phyloP scores from a whole-genome alignment of 2,113 vertebrate species.

The Marmota flaviventris region DNA sequence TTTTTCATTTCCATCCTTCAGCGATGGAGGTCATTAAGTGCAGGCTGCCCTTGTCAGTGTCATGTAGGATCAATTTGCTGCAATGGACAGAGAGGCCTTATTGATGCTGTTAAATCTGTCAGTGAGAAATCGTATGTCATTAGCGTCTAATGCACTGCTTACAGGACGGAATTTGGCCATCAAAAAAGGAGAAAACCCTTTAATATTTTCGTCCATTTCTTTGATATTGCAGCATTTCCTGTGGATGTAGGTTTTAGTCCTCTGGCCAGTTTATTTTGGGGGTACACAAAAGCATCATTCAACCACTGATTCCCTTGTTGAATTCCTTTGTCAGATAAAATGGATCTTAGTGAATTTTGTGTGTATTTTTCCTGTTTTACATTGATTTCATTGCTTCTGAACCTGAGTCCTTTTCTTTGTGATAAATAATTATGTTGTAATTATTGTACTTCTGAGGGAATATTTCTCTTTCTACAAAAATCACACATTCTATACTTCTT shows the following conservation, averaged over 20 bases:
- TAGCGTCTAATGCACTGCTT: conserved; percentile 70
- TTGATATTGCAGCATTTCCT: not conserved
- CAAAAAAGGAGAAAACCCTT: conserved; percentile 64
- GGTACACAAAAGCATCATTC: not conserved
- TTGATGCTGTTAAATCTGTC: conserved; percentile 82
- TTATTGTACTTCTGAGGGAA: not conserved
- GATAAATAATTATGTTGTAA: conserved; percentile 56
- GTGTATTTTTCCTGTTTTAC: not conserved
- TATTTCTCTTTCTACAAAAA: conserved; percentile 11
- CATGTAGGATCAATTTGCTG: conserved; percentile 84
- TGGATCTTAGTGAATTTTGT: not conserved
- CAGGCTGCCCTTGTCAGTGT: conserved; percentile 84
- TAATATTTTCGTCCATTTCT: conserved; percentile 61
- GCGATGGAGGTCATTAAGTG: conserved; percentile 81
- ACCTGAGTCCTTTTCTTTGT: not conserved
- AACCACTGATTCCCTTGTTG: not conserved
- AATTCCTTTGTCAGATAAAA: not conserved
- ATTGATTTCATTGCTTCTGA: conserved; percentile 37
- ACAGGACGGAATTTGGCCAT: conserved; percentile 66
- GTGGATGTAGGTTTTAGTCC: not conserved
- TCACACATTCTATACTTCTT: not conserved
- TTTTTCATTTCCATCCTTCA: conserved; percentile 82
- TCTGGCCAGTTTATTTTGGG: conserved; percentile 8
- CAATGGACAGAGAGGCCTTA: conserved; percentile 79
- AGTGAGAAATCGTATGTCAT: conserved; percentile 82